Percentiles rank a stretch among this genome's conserved stretches.
Conservation (phyloP, 1,140 invertebrate species). For the Diorhabda elongata region DNA sequence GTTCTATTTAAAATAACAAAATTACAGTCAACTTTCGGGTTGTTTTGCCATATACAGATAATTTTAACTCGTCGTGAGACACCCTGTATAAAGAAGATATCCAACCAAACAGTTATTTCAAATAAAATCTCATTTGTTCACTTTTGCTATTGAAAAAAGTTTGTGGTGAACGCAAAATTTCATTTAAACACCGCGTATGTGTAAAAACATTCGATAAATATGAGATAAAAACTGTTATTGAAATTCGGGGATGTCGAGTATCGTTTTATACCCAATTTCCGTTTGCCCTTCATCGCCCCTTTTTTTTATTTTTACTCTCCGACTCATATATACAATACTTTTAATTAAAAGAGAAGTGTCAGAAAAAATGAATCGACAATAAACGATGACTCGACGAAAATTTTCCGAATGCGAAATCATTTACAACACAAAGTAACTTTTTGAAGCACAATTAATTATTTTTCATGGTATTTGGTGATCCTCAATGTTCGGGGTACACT, state of each 20-base stretch:
- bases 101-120: too few relatives aligned
- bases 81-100: too few relatives aligned
- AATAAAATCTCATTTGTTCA: too few relatives aligned
- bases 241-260: not conserved
- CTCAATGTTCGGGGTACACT: constrained; percentile 35
- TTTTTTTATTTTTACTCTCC: not conserved
- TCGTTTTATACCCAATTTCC: constrained; percentile 2
- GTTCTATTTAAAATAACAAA: too few relatives aligned
- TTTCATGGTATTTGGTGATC: constrained; percentile 42
- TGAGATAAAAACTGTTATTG: not conserved
- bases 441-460: constrained; percentile 44
- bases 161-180: too few relatives aligned
- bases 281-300: constrained; percentile 3
- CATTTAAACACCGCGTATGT: too few relatives aligned
- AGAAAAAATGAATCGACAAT: constrained; percentile 27
- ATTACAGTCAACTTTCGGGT: too few relatives aligned
- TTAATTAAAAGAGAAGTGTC: constrained; percentile 24
- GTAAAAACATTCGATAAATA: too few relatives aligned
- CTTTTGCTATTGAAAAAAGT: too few relatives aligned
- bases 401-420: constrained; percentile 33
- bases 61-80: too few relatives aligned
- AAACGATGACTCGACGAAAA: constrained; percentile 31
- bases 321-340: constrained; percentile 7
- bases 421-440: constrained; percentile 37
- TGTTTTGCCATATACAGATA: too few relatives aligned